A percentile compares a stretch with the other conserved stretches of the same genome.
Evolutionary conservation across 2,888 invertebrate species (phyloP).

Genomic region (Stenurella melanura): DNA sequence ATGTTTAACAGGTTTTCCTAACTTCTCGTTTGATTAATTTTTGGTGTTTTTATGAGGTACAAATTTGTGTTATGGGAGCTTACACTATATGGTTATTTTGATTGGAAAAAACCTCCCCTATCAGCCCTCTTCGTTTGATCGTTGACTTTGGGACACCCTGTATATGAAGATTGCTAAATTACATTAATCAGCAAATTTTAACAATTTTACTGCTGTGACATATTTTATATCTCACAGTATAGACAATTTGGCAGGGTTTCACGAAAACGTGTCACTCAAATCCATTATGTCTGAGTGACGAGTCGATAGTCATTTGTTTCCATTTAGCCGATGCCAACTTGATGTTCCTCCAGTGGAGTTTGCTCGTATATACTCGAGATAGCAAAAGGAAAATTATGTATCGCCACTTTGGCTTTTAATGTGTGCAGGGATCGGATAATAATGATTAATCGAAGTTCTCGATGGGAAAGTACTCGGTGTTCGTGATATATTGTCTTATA

Average conservation of each 20-base stretch:
- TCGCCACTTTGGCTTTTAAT: constrained; percentile 29
- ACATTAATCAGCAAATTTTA: background rate
- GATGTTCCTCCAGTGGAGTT: constrained; percentile 11
- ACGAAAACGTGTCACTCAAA: constrained; percentile 2
- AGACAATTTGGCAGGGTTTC: background rate
- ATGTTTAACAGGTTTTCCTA: no score
- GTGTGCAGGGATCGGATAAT: constrained; percentile 14
- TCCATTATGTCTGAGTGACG: constrained; percentile 4
- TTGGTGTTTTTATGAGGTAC: no score
- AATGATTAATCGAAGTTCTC: constrained; percentile 26
- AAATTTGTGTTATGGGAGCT: no score
- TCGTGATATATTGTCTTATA: constrained; percentile 13
- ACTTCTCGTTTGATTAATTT: no score
- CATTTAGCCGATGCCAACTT: constrained; percentile 26
- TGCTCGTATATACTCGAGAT: constrained; percentile 26
- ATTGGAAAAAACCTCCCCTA: no score
- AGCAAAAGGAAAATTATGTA: constrained; percentile 40
- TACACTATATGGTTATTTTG: no score
- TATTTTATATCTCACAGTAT: background rate
- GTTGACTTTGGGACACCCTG: no score
- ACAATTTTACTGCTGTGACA: background rate
- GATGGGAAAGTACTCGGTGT: background rate
- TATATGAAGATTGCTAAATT: background rate
- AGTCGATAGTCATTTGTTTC: constrained; percentile 31
- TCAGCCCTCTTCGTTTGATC: no score